Base-by-base conservation (phyloP, 1,140 invertebrate genomes). In the Campoletis sonorensis region DNA sequence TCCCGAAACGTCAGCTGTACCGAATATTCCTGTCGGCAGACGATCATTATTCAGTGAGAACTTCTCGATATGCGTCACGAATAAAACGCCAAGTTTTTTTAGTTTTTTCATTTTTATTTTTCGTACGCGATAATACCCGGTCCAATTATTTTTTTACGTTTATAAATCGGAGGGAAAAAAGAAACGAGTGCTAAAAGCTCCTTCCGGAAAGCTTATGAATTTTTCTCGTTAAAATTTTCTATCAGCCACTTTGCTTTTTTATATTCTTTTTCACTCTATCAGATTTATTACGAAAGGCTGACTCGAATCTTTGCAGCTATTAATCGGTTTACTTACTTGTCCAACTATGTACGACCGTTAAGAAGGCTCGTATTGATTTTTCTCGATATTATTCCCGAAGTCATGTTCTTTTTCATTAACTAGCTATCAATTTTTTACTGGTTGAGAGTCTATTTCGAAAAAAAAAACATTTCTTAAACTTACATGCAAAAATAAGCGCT, bases 1-100 rank as follows among this genome's bases (percentile, higher is more conserved):
- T 98, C 98, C 91, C 98, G 95, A 93, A 99, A 98, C 85, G 97
- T 98, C 90, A 98, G 93, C 92, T 98, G 98, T 84, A 98, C 97
- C 87, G 97, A 98, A 94, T 98, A 98, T 95, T 98, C 97, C 97
- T 98, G 93, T 85, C 93, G 93, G 80, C 87, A 89, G 84, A 90
- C 54, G 88, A 85, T 83, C 45, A 68, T 84, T 80, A 84, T 80
- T 84, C 80, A 77, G n/a, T 68, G 26, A 49, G 13, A 23, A 58
- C 21, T 58, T 11, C 54, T 58, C 54, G 54, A 58, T 58, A 58
- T 18, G 54, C 54, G 54, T 58, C 18, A 23, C 21, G 18, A 58
- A 58, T n/a, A n/a, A 58, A 58, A 58, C 54, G 54, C 54, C 5
- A n/a, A 4, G 3, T 23, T 58, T 58, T 23, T 58, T 58, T 58